Evolutionary conservation across 2,113 vertebrate species (phyloP).

Genomic region (Podarcis muralis): DNA sequence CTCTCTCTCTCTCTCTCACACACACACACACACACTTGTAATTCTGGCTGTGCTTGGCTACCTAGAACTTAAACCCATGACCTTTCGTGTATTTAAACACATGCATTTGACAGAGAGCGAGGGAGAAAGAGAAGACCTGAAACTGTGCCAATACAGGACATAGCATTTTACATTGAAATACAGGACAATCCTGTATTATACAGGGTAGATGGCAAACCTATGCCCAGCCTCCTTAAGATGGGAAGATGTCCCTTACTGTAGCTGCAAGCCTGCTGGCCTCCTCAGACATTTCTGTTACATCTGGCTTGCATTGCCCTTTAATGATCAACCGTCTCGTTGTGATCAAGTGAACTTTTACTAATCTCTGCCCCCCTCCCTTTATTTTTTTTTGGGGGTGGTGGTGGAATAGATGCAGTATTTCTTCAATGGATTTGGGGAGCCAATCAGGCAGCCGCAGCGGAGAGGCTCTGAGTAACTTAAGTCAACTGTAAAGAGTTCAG

Average conservation of each 20-base stretch:
- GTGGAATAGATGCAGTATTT: conserved; percentile 78
- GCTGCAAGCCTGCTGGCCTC: conserved; percentile 15
- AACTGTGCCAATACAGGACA: too few relatives aligned
- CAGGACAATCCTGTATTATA: too few relatives aligned
- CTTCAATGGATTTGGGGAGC: conserved; percentile 67
- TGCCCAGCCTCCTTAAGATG: background rate
- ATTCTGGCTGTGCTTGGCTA: too few relatives aligned
- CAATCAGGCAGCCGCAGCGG: conserved; percentile 57
- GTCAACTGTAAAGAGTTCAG: conserved; percentile 77
- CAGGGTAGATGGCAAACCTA: too few relatives aligned
- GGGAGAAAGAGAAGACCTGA: too few relatives aligned
- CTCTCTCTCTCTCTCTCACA: too few relatives aligned
- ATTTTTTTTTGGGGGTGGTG: conserved; percentile 65
- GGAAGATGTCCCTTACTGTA: background rate
- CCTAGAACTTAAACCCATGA: too few relatives aligned
- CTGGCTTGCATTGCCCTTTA: conserved; percentile 74
- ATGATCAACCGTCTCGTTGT: conserved; percentile 71
- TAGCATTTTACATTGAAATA: too few relatives aligned
- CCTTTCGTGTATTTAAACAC: too few relatives aligned
- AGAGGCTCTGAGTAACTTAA: conserved; percentile 76
- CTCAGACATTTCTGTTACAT: conserved; percentile 58
- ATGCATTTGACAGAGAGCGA: too few relatives aligned
- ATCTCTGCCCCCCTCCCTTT: conserved; percentile 73
- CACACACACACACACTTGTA: too few relatives aligned
- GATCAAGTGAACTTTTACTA: conserved; percentile 78